Percentiles rank a stretch among this genome's conserved stretches.
These are phyloP conservation scores for Nephila pilipes DNA, from an alignment of 1,140 invertebrate genomes.

Conservation along the genomic window DNA sequence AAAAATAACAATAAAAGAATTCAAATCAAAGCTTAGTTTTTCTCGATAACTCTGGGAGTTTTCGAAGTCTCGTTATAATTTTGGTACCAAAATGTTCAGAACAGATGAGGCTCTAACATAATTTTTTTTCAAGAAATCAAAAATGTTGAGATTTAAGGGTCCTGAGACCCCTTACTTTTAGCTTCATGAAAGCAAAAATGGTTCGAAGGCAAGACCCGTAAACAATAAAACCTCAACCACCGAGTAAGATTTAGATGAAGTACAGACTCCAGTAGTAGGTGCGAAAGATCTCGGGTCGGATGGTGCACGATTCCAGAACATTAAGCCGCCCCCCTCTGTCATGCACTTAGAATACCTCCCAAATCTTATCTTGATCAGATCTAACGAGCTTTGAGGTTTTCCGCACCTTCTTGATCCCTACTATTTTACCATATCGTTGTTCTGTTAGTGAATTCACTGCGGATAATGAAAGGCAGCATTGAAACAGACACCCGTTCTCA, in stretches of 20 bases:
- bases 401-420: background rate
- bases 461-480: slow-evolving; percentile 13
- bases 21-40: too few relatives aligned
- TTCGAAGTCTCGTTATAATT: too few relatives aligned
- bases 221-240: background rate
- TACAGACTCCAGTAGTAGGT: background rate
- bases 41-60: too few relatives aligned
- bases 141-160: too few relatives aligned
- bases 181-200: background rate
- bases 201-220: background rate
- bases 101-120: too few relatives aligned
- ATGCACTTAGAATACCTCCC: slow-evolving; percentile 25
- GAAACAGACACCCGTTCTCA: slow-evolving; percentile 27
- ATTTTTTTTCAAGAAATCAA: too few relatives aligned
- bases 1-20: too few relatives aligned
- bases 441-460: slow-evolving; percentile 9
- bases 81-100: too few relatives aligned
- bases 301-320: slow-evolving; percentile 7
- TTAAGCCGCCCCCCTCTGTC: slow-evolving; percentile 10
- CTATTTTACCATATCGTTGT: slow-evolving; percentile 23
- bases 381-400: slow-evolving; percentile 19
- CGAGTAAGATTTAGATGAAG: background rate
- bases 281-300: slow-evolving; percentile 16
- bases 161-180: too few relatives aligned
- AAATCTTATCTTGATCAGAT: slow-evolving; percentile 41